Evolutionary conservation across 1,140 invertebrate genomes (phyloP), one percentile per base, ranked within the genome.

Genomic region (Zaprionus taronus): DNA sequence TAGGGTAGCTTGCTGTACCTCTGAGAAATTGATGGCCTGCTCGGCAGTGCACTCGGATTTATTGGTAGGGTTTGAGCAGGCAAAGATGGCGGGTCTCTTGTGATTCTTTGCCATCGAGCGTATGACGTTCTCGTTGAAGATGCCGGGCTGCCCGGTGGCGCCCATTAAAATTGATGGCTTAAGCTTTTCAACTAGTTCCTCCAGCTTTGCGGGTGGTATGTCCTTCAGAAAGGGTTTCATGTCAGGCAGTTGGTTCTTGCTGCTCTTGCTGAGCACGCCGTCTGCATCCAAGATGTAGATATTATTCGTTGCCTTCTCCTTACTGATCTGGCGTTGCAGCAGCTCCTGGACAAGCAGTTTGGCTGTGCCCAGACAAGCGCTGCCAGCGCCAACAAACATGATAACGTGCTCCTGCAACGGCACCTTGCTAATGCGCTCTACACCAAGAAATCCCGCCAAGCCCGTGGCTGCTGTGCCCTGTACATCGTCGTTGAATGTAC

Each of bases 401-500:
- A 99, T 96, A 3, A 94, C 95, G 81, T 99, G 97, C 0, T 99
- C 96, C 1, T 95, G 95, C 1, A 99, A 94, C 76, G 95, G 95
- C 12, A 95, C 96, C 49, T 96, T 95, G 0, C 97, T 99, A 20
- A 98, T 92, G 34, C 96, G 94, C 6, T 98, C 93, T 22, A 97
- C 96, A 14, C 97, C 96, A 9, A 99, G 93, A 20, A 99, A 92
- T 1, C 98, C 98, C 12, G 97, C 97, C 9, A 99, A 95, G 2
- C 97, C 98, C 5, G 99, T 98, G 7, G 97, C 94, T 1, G 96
- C 96, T 1, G 98, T 99, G 15, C 98, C 98, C 93, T 99, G 98
- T 83, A 99, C 99, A 90, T 99, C 98, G 91, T 99, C 98, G 93
- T 99, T 99, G 92, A 99, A 99, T 4, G 97, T 98, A 90, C 98